A percentile compares a stretch with the other conserved stretches of the same genome.
Conservation (phyloP, 2,113 vertebrate genomes). For the Notothenia rossii region DNA sequence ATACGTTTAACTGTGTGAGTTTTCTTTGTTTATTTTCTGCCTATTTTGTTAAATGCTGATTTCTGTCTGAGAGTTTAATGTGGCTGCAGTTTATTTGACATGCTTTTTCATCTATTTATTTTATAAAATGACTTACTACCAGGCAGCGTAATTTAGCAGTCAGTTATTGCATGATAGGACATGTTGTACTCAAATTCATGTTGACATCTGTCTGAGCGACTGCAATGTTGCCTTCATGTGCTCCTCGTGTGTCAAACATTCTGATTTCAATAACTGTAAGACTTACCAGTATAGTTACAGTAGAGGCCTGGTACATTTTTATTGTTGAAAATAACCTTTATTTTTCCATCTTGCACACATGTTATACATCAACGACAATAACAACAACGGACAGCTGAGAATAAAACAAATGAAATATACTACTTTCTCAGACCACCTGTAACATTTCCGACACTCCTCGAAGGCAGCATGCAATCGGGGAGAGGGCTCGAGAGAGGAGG, state of each 20-base stretch:
- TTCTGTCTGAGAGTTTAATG: neutral
- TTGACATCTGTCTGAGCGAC: neutral
- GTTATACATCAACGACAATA: too few species aligned
- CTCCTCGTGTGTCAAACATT: neutral
- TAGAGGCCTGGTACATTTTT: neutral
- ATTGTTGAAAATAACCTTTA: neutral
- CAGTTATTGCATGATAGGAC: neutral
- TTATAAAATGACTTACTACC: neutral
- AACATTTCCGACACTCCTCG: neutral
- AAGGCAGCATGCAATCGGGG: conserved; percentile 36
- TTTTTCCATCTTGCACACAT: neutral
- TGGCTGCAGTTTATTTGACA: neutral
- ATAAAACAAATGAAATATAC: neutral
- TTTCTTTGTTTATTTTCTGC: neutral
- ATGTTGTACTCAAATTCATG: conserved; percentile 3
- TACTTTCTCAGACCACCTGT: fast-evolving
- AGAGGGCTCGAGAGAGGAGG: conserved; percentile 1
- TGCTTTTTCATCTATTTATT: neutral
- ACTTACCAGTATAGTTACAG: too few species aligned
- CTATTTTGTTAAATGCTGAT: neutral
- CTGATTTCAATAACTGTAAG: neutral
- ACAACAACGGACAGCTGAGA: neutral
- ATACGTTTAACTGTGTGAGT: neutral
- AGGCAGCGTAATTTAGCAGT: neutral
- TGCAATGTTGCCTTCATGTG: conserved; percentile 4